Evolutionary conservation across 1,140 invertebrate genomes (phyloP).

Genomic region (Listronotus bonariensis): DNA sequence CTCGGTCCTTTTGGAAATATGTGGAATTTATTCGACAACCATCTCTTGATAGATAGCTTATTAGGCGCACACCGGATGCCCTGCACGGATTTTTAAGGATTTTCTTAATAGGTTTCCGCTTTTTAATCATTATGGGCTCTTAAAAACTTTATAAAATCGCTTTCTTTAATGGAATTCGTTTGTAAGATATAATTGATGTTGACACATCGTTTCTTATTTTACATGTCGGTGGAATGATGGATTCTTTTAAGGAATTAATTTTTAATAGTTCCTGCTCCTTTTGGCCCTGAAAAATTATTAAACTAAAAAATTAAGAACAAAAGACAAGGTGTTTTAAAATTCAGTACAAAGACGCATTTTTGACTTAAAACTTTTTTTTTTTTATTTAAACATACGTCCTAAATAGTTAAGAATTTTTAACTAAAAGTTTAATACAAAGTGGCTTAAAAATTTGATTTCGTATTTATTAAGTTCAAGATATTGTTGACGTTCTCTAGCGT

Average conservation of each 20-base stretch:
- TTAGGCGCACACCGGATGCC: slow-evolving; percentile 22
- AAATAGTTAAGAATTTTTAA: too few species aligned
- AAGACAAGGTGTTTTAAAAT: too few species aligned
- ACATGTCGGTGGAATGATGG: background rate
- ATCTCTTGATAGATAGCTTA: slow-evolving; percentile 15
- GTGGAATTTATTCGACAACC: slow-evolving; percentile 15
- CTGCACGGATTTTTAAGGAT: slow-evolving; percentile 2
- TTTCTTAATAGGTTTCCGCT: slow-evolving; percentile 30
- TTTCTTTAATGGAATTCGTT: background rate
- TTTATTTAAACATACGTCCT: too few species aligned
- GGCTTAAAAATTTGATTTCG: too few species aligned
- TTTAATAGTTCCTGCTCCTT: background rate
- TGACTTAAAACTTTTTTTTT: too few species aligned
- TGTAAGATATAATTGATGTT: slow-evolving; percentile 4
- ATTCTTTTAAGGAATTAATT: background rate
- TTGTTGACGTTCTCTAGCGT: too few species aligned
- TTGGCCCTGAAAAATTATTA: too few species aligned
- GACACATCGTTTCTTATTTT: background rate
- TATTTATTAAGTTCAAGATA: too few species aligned
- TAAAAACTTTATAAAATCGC: background rate
- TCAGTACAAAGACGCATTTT: too few species aligned
- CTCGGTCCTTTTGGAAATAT: background rate
- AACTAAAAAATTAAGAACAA: too few species aligned
- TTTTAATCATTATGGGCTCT: slow-evolving; percentile 3
- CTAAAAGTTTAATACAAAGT: too few species aligned